Percentiles rank a stretch among this genome's conserved stretches.
Evolutionary conservation across 2,797 vertebrate genomes (phyloP).

Genomic region (Aulostomus chinensis): DNA sequence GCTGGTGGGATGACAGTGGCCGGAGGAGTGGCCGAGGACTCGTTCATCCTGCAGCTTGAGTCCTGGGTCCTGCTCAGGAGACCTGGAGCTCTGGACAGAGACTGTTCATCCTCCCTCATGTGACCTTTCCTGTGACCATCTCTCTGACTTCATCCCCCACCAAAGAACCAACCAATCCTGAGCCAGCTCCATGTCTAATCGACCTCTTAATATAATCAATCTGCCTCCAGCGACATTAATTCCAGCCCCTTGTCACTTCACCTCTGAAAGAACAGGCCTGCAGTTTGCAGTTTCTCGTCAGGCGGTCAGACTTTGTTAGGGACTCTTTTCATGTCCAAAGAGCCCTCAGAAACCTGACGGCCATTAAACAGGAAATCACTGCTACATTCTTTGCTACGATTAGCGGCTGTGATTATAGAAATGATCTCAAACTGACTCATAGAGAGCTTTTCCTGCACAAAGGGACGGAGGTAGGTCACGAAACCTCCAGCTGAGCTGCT

Average conservation of each 20-base stretch:
- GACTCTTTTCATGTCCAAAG: slow-evolving; percentile 15
- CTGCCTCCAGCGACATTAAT: slow-evolving; percentile 39
- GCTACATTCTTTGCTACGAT: slow-evolving; percentile 47
- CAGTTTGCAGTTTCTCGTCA: slow-evolving; percentile 24
- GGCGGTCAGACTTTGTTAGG: slow-evolving; percentile 46
- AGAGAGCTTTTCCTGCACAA: slow-evolving; percentile 12
- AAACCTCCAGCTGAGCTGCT: neutral
- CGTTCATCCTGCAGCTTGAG: no score
- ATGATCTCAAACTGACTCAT: slow-evolving; percentile 45
- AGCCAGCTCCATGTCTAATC: slow-evolving; percentile 7
- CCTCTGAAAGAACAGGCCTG: slow-evolving; percentile 16
- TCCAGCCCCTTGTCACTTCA: slow-evolving; percentile 40
- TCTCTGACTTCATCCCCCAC: no score
- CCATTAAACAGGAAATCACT: slow-evolving; percentile 36
- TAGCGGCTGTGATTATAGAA: slow-evolving; percentile 57
- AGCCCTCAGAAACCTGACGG: slow-evolving; percentile 35
- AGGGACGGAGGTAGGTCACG: slow-evolving; percentile 4
- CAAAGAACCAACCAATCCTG: neutral
- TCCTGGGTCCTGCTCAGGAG: no score
- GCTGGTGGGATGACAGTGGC: slow-evolving; percentile 16
- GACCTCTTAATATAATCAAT: slow-evolving; percentile 8
- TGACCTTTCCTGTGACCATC: no score
- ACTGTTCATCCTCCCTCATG: no score
- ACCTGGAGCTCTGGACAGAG: no score
- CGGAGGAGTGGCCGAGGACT: no score